Base-by-base conservation (phyloP, 2,888 invertebrate species). In the Folsomia manolachei region DNA sequence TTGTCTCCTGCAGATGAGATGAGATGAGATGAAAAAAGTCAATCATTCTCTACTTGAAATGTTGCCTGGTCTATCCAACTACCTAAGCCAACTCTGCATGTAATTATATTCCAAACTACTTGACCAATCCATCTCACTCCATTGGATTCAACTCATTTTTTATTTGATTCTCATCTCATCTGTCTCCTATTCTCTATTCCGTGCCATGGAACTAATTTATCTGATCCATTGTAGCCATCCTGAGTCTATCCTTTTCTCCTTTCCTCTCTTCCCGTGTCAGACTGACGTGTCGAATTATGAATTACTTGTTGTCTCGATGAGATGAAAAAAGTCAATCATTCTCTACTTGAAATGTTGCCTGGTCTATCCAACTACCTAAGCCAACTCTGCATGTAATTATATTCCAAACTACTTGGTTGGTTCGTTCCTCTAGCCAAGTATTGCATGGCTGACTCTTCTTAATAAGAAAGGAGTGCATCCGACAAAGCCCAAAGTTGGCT, bases 321-420 rank as follows among this genome's bases (percentile, higher is more conserved):
- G 61, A 51, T 18, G n/a, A 69, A 63, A 70, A 63, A 53, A 19
- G 63, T 63, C 70, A 63, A 51, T 70, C 63, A 70, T 19, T n/a
- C n/a, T 26, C 26, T 14, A 23, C 27, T 61, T 27, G 26, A 62
- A n/a, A 51, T 63, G 63, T 21, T 62, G 23, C 25, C 7, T 39
- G 18, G 9, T n/a, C n/a, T n/a, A n/a, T n/a, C n/a, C n/a, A n/a
- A n/a, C n/a, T n/a, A n/a, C n/a, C n/a, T n/a, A n/a, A n/a, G n/a
- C n/a, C n/a, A n/a, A n/a, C 39, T 39, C 14, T 39, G 39, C 11
- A 56, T 56, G 56, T 4, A 56, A 56, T 56, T 19, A 39, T 39
- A 39, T 21, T 11, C 51, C 51, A 51, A 51, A 51, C 51, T 11
- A 11, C 18, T 18, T 51, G 9, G n/a, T n/a, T n/a, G n/a, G n/a